These are phyloP conservation scores for Thamnophis elegans DNA, from an alignment of 2,797 vertebrate species.

Conservation along the genomic window DNA sequence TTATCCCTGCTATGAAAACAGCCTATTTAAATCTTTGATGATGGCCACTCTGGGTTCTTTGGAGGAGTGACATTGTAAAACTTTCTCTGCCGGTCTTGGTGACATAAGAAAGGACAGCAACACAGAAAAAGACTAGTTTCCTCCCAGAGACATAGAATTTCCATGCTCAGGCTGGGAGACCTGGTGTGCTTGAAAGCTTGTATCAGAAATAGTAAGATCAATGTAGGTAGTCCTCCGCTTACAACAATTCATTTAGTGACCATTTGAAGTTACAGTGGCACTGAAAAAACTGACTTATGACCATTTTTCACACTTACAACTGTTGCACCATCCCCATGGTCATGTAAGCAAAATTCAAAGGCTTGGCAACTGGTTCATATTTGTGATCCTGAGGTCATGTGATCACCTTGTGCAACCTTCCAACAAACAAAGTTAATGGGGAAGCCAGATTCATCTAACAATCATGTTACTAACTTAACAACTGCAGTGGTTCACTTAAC, in stretches of 20 bases:
- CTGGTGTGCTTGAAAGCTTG: not conserved
- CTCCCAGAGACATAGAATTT: constrained; percentile 32
- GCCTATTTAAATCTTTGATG: constrained; percentile 45
- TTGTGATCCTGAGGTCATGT: not conserved
- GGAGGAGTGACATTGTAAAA: constrained; percentile 48
- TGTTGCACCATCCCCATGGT: not conserved
- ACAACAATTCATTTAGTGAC: not conserved
- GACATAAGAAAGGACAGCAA: not conserved
- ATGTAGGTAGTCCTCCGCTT: too few relatives aligned
- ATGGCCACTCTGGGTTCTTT: constrained; percentile 34
- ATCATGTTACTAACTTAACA: not conserved
- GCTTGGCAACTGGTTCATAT: not conserved
- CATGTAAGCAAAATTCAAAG: not conserved
- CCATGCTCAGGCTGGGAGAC: not conserved
- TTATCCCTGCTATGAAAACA: constrained; percentile 45
- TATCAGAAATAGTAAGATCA: not conserved
- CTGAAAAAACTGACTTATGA: not conserved
- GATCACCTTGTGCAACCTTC: not conserved
- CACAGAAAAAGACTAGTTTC: constrained; percentile 30
- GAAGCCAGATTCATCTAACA: not conserved
- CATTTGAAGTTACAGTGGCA: not conserved
- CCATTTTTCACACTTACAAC: not conserved
- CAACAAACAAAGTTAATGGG: not conserved
- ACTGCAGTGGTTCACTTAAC: not conserved
- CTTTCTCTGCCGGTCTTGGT: constrained; percentile 33